phyloP scores from a whole-genome alignment of 1,140 invertebrate genomes.

The Drosophila tani region DNA sequence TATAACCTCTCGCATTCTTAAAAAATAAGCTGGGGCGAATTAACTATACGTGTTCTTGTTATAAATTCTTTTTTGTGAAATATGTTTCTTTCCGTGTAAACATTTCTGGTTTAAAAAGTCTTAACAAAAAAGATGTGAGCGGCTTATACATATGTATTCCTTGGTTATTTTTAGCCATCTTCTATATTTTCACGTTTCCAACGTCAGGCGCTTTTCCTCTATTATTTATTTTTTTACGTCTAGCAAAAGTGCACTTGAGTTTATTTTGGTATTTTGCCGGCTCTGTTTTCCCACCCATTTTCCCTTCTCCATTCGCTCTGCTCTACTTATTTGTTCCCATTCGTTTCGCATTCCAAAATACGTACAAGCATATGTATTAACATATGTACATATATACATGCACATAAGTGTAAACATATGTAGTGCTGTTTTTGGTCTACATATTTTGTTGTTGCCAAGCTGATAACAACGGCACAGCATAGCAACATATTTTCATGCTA shows the following conservation, averaged over 20 bases:
- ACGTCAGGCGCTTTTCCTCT: slow-evolving; percentile 39
- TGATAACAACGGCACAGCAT: slow-evolving; percentile 45
- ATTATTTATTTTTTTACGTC: slow-evolving; percentile 13
- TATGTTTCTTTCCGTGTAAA: slow-evolving; percentile 3
- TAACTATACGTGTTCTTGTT: neutral
- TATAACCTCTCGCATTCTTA: neutral
- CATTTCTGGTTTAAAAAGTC: slow-evolving; percentile 7
- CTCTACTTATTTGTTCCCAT: slow-evolving; percentile 42
- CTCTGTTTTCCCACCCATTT: slow-evolving; percentile 25
- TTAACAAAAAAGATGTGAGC: slow-evolving; percentile 14
- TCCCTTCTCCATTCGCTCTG: slow-evolving; percentile 47
- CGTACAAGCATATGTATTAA: neutral
- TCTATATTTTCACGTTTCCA: slow-evolving; percentile 52
- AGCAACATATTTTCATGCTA: slow-evolving; percentile 28
- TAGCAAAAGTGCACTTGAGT: slow-evolving; percentile 53
- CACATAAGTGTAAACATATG: slow-evolving; percentile 11
- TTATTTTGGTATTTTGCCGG: slow-evolving; percentile 67
- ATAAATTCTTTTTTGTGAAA: neutral
- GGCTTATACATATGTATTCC: slow-evolving; percentile 4
- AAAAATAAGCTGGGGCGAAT: neutral
- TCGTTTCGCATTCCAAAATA: slow-evolving; percentile 65
- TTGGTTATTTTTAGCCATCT: slow-evolving; percentile 57
- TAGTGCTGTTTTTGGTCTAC: slow-evolving; percentile 32
- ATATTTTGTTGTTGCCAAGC: slow-evolving; percentile 49
- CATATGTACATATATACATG: neutral